Conservation (phyloP, 2,113 vertebrate genomes). For the Eubucco bourcierii region DNA sequence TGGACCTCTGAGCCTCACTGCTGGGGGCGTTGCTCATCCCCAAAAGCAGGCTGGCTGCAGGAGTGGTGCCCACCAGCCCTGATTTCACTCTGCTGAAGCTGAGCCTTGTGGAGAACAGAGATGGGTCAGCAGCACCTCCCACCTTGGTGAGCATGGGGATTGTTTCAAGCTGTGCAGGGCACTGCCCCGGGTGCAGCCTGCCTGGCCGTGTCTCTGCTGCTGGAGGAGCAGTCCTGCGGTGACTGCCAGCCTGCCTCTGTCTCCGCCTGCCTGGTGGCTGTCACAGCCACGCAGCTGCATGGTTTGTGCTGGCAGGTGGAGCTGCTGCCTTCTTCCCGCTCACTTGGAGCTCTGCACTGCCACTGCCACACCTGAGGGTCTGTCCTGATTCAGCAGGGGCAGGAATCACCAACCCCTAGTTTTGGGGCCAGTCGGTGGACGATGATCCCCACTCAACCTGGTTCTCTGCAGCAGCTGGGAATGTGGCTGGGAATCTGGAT, state of each 20-base stretch:
- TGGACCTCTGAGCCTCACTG: fast-evolving
- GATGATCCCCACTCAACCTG: fast-evolving
- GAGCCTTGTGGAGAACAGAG: neutral
- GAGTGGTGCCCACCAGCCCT: neutral
- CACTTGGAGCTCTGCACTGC: neutral
- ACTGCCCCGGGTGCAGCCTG: fast-evolving
- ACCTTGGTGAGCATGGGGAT: too few species aligned
- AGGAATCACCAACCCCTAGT: neutral
- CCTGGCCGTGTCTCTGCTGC: fast-evolving
- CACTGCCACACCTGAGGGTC: neutral
- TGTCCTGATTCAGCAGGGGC: fast-evolving
- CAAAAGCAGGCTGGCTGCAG: neutral
- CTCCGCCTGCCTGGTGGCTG: neutral
- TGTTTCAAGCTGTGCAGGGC: neutral
- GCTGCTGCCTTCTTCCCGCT: neutral
- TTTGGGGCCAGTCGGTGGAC: neutral
- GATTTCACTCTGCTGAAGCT: fast-evolving
- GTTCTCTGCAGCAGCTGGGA: neutral
- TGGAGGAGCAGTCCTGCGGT: fast-evolving
- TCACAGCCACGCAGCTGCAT: neutral
- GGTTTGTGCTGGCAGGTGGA: neutral
- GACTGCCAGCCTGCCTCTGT: neutral
- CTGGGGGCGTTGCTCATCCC: neutral
- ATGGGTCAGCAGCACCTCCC: neutral
- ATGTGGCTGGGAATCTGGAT: fast-evolving